phyloP scores from a whole-genome alignment of 2,888 invertebrate species.

The Ischnus inquisitorius region DNA sequence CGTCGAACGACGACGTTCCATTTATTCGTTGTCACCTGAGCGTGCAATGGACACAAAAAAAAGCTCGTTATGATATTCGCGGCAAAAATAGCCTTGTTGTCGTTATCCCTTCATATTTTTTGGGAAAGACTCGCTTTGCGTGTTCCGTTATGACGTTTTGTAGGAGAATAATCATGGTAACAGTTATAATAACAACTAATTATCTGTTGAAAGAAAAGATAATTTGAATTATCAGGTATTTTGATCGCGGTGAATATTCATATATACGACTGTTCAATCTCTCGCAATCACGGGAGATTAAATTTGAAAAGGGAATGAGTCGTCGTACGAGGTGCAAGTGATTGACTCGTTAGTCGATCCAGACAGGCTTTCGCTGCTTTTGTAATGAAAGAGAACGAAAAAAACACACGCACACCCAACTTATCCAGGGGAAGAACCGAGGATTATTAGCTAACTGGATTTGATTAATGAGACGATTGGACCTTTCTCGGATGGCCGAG shows the following conservation, averaged over 20 bases:
- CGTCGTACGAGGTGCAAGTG: background rate
- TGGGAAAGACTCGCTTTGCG: too few species aligned
- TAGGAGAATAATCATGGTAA: background rate
- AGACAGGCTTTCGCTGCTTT: background rate
- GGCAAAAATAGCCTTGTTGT: background rate
- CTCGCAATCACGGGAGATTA: background rate
- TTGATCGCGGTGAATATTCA: background rate
- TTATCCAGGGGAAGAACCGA: background rate
- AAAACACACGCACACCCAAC: background rate
- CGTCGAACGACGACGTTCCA: constrained; percentile 14
- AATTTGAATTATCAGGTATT: background rate
- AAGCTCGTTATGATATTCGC: background rate
- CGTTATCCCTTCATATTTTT: background rate
- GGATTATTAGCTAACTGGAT: constrained; percentile 47
- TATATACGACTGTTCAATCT: background rate
- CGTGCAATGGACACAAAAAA: background rate
- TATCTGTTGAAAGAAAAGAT: background rate
- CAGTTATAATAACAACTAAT: background rate
- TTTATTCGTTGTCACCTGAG: background rate
- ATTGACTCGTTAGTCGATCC: constrained; percentile 17
- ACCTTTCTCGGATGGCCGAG: constrained; percentile 31
- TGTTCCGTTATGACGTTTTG: too few species aligned
- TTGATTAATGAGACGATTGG: constrained; percentile 48
- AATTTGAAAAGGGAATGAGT: background rate
- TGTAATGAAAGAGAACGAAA: background rate